Percentiles rank a stretch among this genome's conserved stretches.
Conservation (phyloP, 2,888 invertebrate genomes). For the Temnothorax unifasciatus region DNA sequence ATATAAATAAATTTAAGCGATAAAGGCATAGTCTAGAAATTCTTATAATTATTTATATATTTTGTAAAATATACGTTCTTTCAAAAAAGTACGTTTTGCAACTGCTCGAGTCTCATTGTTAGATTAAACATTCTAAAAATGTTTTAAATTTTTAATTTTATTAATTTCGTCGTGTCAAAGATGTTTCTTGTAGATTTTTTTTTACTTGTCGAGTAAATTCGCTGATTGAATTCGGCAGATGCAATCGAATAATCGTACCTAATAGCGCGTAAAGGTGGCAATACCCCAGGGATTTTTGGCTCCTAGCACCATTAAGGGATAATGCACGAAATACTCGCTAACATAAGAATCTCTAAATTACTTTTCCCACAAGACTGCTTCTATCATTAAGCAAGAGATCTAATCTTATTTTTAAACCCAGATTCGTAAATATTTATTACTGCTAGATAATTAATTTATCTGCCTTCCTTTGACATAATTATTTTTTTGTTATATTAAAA, state of each 20-base stretch:
- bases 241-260: neutral
- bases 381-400: slow-evolving; percentile 20
- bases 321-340: slow-evolving; percentile 54
- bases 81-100: neutral
- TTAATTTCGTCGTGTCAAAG: neutral
- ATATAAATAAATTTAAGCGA: slow-evolving; percentile 1
- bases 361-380: neutral
- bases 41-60: slow-evolving; percentile 4
- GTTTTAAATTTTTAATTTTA: neutral
- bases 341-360: slow-evolving; percentile 63
- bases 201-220: neutral
- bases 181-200: neutral
- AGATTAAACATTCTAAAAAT: neutral
- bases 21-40: neutral
- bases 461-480: neutral
- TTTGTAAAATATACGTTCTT: neutral
- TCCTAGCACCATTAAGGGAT: slow-evolving; percentile 38
- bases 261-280: slow-evolving; percentile 8
- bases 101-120: neutral
- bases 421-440: neutral
- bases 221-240: slow-evolving; percentile 1
- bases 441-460: neutral
- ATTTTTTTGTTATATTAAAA: neutral
- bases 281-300: slow-evolving; percentile 15
- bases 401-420: slow-evolving; percentile 16